Conservation (phyloP, 2,113 vertebrate species). For the Cephalopterus ornatus region DNA sequence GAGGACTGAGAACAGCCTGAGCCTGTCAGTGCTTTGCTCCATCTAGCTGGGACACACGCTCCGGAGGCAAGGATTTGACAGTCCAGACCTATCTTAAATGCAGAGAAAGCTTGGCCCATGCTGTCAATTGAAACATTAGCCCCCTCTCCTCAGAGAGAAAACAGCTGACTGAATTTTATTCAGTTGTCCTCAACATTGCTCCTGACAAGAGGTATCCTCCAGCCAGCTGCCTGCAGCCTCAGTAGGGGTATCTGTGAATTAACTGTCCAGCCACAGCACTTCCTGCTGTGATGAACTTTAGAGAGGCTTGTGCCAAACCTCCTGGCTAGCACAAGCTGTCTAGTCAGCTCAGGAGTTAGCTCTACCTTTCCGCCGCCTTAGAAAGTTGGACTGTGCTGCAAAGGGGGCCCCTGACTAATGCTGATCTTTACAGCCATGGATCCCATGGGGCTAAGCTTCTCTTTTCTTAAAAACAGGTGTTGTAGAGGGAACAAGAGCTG, state of each 20-base stretch:
- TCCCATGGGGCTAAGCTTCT: not conserved
- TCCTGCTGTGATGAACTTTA: slow-evolving; percentile 2
- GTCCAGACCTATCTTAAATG: slow-evolving; percentile 6
- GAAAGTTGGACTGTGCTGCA: not conserved
- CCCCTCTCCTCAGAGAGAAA: slow-evolving; percentile 1
- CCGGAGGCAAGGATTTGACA: slow-evolving; percentile 19
- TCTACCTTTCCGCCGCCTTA: not conserved
- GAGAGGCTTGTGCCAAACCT: not conserved
- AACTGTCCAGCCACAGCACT: not conserved
- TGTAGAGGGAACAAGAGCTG: not conserved
- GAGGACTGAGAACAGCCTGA: not conserved
- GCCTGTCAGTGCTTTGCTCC: not conserved
- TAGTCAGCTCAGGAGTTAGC: not conserved
- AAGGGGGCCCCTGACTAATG: not conserved
- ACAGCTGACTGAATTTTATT: not conserved
- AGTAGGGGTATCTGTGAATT: not conserved
- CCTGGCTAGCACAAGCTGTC: not conserved
- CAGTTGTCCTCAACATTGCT: not conserved
- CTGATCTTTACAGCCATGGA: not conserved
- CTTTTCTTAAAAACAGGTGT: not conserved
- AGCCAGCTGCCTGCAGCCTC: slow-evolving; percentile 16
- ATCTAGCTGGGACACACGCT: not conserved
- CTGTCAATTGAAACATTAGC: not conserved
- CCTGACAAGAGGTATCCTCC: slow-evolving; percentile 22
- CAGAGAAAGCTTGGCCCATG: not conserved